Conservation (phyloP, 1,140 invertebrate species). For the Magallana ariakensis region DNA sequence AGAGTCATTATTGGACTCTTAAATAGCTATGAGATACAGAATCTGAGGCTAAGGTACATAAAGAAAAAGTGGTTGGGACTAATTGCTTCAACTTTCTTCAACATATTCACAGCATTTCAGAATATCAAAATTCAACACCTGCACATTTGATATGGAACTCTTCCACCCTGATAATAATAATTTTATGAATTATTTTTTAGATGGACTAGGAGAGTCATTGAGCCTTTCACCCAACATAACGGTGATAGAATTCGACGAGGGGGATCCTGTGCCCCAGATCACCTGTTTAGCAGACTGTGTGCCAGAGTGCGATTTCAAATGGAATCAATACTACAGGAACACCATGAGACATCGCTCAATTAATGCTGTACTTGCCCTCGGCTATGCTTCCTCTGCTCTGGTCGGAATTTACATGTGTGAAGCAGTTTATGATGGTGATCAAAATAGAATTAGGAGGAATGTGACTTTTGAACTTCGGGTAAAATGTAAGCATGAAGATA, state of each 20-base stretch:
- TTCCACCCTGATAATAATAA: no score
- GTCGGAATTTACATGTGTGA: background rate
- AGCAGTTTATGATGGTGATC: background rate
- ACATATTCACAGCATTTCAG: no score
- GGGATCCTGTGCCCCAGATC: background rate
- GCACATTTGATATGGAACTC: no score
- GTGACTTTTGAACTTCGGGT: conserved; percentile 7
- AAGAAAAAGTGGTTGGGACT: no score
- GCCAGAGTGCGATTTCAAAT: background rate
- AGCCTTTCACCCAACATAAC: background rate
- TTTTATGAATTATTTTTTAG: background rate
- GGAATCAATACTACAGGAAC: background rate
- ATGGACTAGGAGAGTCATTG: background rate
- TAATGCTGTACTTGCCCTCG: background rate
- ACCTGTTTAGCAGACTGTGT: conserved; percentile 3
- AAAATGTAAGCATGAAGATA: background rate
- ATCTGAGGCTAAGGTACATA: no score
- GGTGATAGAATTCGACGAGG: background rate
- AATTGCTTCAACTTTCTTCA: no score
- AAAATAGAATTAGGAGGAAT: background rate
- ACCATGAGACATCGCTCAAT: background rate
- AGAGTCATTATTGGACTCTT: no score
- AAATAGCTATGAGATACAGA: no score
- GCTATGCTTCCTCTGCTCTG: background rate
- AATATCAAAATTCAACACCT: no score